Evolutionary conservation across 2,888 invertebrate species (phyloP).

Genomic region (Leptinotarsa rubiginosa): DNA sequence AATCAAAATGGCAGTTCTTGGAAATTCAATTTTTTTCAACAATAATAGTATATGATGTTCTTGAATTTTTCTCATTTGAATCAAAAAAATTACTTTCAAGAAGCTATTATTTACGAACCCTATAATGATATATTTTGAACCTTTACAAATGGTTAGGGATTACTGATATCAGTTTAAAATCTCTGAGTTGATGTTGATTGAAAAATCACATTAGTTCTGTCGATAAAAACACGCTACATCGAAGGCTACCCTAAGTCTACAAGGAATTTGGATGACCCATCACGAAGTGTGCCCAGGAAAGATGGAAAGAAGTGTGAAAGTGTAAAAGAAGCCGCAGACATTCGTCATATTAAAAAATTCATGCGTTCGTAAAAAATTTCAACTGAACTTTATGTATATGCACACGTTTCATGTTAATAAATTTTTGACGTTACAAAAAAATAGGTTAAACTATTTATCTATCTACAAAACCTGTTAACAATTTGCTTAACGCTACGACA

Average conservation of each 20-base stretch:
- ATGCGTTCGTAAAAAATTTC: constrained; percentile 53
- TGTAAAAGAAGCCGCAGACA: constrained; percentile 59
- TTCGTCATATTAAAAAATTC: constrained; percentile 57
- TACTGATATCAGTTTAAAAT: too few species aligned
- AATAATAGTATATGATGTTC: too few species aligned
- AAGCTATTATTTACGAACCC: too few species aligned
- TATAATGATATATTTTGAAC: too few species aligned
- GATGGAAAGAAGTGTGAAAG: constrained; percentile 47
- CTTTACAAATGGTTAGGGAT: too few species aligned
- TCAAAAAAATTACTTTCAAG: too few species aligned
- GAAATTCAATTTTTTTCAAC: too few species aligned
- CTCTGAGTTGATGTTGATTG: not conserved
- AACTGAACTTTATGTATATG: constrained; percentile 43
- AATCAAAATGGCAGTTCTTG: too few species aligned
- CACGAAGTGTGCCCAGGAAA: constrained; percentile 56
- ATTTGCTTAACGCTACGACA: constrained; percentile 62
- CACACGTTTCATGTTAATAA: constrained; percentile 45
- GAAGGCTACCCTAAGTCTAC: constrained; percentile 55
- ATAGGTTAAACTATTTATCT: constrained; percentile 63
- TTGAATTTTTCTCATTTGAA: too few species aligned
- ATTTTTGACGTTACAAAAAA: constrained; percentile 63
- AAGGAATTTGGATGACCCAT: constrained; percentile 68
- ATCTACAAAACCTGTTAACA: constrained; percentile 64
- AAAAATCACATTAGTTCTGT: constrained; percentile 13
- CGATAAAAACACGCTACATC: constrained; percentile 45